A percentile compares a stretch with the other conserved stretches of the same genome.
Evolutionary conservation across 2,113 vertebrate species (phyloP).

Genomic region (Natator depressus): DNA sequence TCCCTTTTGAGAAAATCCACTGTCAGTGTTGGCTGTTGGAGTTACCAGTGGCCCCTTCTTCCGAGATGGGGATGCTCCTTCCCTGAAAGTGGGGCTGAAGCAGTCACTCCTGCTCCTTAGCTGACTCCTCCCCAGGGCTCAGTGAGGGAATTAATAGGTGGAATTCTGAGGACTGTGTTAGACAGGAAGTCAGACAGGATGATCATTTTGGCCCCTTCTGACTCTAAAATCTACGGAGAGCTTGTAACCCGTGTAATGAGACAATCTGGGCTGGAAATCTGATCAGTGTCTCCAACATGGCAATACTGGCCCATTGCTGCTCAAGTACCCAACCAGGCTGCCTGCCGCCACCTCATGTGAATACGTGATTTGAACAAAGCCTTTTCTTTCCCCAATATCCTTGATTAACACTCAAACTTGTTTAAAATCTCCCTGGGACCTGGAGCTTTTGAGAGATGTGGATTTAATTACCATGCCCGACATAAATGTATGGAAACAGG

Average conservation of each 20-base stretch:
- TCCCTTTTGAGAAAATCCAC: too few relatives aligned
- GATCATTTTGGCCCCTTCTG: background rate
- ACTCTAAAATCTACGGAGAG: background rate
- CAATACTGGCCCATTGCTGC: background rate
- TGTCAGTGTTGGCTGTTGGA: too few relatives aligned
- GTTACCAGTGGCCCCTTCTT: too few relatives aligned
- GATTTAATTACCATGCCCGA: slow-evolving; percentile 33
- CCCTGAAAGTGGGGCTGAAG: background rate
- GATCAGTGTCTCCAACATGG: background rate
- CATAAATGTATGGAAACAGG: slow-evolving; percentile 49
- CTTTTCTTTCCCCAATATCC: accelerated
- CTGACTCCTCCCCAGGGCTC: background rate
- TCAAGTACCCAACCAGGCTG: slow-evolving; percentile 3
- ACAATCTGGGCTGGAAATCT: background rate
- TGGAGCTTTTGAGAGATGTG: background rate
- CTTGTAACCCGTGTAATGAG: background rate
- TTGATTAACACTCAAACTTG: background rate
- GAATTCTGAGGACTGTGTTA: background rate
- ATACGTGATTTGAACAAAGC: background rate
- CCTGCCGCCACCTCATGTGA: background rate
- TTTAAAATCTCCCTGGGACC: background rate
- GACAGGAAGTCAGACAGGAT: background rate
- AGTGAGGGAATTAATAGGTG: background rate
- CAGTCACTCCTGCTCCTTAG: background rate
- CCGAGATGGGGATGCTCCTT: background rate